phyloP scores from a whole-genome alignment of 2,888 invertebrate genomes.

The Amphipyra berbera region DNA sequence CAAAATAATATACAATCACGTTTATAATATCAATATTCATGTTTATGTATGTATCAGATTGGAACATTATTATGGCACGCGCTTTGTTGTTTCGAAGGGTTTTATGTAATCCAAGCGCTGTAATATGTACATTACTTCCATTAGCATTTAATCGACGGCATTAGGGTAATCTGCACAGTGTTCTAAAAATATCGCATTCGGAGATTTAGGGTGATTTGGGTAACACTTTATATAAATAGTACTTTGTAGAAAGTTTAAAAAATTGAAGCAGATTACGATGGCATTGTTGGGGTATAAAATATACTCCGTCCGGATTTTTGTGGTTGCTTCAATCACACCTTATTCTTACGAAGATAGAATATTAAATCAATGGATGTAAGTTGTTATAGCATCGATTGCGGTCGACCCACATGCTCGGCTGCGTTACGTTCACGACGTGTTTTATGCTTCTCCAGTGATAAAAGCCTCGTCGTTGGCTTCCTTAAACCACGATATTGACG shows the following conservation, averaged over 20 bases:
- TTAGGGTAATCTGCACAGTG: slow-evolving; percentile 16
- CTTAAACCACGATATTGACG: slow-evolving; percentile 52
- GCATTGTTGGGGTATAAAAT: slow-evolving; percentile 20
- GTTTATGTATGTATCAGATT: slow-evolving; percentile 53
- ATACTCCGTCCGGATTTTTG: slow-evolving; percentile 25
- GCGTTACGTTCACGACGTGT: slow-evolving; percentile 57
- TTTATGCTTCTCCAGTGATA: slow-evolving; percentile 57
- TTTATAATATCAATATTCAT: slow-evolving; percentile 59
- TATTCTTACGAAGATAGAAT: slow-evolving; percentile 52
- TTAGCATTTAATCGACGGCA: slow-evolving; percentile 27
- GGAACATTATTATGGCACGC: slow-evolving; percentile 46
- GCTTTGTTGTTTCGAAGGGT: slow-evolving; percentile 49
- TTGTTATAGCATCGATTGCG: slow-evolving; percentile 62
- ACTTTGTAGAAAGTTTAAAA: slow-evolving; percentile 3
- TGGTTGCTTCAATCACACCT: slow-evolving; percentile 14
- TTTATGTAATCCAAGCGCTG: slow-evolving; percentile 51
- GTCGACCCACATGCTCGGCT: slow-evolving; percentile 63
- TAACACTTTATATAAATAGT: slow-evolving; percentile 9
- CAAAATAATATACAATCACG: slow-evolving; percentile 52
- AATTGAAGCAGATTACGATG: slow-evolving; percentile 5
- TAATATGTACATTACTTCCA: slow-evolving; percentile 36
- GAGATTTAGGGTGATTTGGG: slow-evolving; percentile 11
- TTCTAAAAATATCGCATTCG: slow-evolving; percentile 20
- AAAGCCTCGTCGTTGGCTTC: slow-evolving; percentile 47
- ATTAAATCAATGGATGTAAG: slow-evolving; percentile 57